A percentile compares a stretch with the other conserved stretches of the same genome.
phyloP scores from a whole-genome alignment of 2,113 vertebrate species.

The Neotoma lepida region DNA sequence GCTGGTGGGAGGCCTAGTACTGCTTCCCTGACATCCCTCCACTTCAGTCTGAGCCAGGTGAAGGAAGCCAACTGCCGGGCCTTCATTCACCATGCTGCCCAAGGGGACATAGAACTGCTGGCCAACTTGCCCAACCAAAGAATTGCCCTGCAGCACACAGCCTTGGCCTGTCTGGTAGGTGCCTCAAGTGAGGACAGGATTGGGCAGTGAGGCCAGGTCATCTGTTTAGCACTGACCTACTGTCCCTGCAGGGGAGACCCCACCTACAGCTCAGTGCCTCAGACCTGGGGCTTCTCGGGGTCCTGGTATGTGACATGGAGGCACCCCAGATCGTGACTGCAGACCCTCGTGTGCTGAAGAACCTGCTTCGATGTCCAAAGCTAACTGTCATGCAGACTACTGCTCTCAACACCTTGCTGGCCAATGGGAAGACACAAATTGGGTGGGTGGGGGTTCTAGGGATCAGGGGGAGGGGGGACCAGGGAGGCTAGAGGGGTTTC shows the following conservation, averaged over 20 bases:
- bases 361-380: slow-evolving; percentile 76
- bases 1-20: not conserved
- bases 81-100: slow-evolving; percentile 73
- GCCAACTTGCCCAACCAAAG: slow-evolving; percentile 76
- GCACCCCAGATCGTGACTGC: slow-evolving; percentile 55
- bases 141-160: slow-evolving; percentile 57
- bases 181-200: accelerated
- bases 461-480: not conserved
- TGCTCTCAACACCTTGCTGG: slow-evolving; percentile 74
- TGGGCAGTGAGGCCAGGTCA: not conserved
- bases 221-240: not conserved
- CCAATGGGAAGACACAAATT: not conserved
- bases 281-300: slow-evolving; percentile 74
- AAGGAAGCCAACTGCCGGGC: slow-evolving; percentile 26
- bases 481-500: too few species aligned
- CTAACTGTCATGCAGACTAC: slow-evolving; percentile 59
- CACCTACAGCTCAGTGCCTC: slow-evolving; percentile 29
- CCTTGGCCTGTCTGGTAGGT: slow-evolving; percentile 80
- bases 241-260: slow-evolving; percentile 60
- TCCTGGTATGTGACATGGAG: slow-evolving; percentile 81
- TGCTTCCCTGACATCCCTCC: accelerated
- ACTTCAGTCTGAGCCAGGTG: slow-evolving; percentile 65
- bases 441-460: slow-evolving; percentile 72
- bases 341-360: slow-evolving; percentile 57
- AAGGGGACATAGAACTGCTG: slow-evolving; percentile 78